phyloP scores from a whole-genome alignment of 2,888 invertebrate species.

The Strigamia transsilvanica region DNA sequence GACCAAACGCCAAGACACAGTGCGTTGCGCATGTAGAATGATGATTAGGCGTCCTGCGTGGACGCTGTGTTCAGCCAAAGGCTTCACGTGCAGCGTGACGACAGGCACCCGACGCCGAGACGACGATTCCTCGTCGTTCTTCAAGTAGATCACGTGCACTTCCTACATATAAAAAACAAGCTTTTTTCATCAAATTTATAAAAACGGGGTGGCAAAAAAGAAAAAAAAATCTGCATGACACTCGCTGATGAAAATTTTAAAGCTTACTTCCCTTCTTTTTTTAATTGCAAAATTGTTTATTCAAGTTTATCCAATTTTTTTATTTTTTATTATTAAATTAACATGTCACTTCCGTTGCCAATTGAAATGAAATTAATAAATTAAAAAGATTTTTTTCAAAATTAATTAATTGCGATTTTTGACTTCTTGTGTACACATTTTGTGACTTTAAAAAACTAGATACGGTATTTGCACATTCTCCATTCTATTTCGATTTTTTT shows the following conservation, averaged over 20 bases:
- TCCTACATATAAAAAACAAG: constrained; percentile 49
- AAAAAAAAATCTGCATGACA: neutral
- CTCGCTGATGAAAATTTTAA: neutral
- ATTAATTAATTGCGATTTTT: no score
- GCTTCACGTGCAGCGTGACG: constrained; percentile 55
- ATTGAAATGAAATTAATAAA: no score
- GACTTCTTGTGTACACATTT: no score
- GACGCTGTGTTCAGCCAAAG: constrained; percentile 52
- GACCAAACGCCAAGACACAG: constrained; percentile 55
- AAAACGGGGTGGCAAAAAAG: neutral
- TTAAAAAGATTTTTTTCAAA: no score
- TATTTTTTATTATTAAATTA: no score
- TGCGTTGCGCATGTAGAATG: constrained; percentile 55
- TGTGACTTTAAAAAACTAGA: no score
- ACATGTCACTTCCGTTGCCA: no score
- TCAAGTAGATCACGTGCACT: constrained; percentile 56
- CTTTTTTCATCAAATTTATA: neutral
- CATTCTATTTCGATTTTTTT: no score
- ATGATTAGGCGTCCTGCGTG: constrained; percentile 55
- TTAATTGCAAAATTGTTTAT: neutral
- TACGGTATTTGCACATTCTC: no score
- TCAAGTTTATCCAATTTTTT: no score
- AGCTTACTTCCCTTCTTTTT: neutral
- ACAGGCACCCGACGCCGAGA: constrained; percentile 53
- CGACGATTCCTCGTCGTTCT: constrained; percentile 50